These are phyloP conservation scores for Lerista edwardsae DNA, from an alignment of 2,797 vertebrate species.

Conservation along the genomic window DNA sequence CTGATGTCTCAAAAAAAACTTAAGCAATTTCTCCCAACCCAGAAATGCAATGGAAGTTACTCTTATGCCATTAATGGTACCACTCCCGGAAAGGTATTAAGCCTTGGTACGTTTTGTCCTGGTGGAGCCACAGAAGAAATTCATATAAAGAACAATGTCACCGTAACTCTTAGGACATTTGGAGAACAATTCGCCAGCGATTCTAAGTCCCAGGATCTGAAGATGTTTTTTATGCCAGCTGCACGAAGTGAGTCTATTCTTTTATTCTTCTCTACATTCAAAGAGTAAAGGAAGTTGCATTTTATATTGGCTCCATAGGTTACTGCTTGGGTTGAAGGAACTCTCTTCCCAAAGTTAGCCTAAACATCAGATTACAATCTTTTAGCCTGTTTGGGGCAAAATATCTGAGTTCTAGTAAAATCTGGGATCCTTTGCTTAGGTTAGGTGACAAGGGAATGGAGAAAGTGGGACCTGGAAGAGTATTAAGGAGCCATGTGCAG, in stretches of 20 bases:
- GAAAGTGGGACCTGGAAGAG: not conserved
- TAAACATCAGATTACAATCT: not conserved
- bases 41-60: constrained; percentile 77
- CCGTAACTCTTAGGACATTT: constrained; percentile 74
- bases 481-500: not conserved
- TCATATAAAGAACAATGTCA: constrained; percentile 84
- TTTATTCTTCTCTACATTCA: not conserved
- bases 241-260: constrained; percentile 81
- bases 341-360: not conserved
- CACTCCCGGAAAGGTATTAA: constrained; percentile 58
- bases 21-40: constrained; percentile 75
- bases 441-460: not conserved
- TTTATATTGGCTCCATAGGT: not conserved
- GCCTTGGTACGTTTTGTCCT: constrained; percentile 86
- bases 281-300: not conserved
- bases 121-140: constrained; percentile 84
- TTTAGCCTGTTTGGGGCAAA: not conserved
- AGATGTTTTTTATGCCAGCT: constrained; percentile 78
- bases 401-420: not conserved
- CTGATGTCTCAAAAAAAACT: constrained; percentile 78
- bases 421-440: not conserved
- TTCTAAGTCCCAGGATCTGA: constrained; percentile 73
- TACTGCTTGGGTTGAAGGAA: not conserved
- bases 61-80: constrained; percentile 74
- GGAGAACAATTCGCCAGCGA: constrained; percentile 65